A percentile compares a stretch with the other conserved stretches of the same genome.
Evolutionary conservation across 2,888 invertebrate genomes (phyloP).

Genomic region (Alloscopus bannaensis): DNA sequence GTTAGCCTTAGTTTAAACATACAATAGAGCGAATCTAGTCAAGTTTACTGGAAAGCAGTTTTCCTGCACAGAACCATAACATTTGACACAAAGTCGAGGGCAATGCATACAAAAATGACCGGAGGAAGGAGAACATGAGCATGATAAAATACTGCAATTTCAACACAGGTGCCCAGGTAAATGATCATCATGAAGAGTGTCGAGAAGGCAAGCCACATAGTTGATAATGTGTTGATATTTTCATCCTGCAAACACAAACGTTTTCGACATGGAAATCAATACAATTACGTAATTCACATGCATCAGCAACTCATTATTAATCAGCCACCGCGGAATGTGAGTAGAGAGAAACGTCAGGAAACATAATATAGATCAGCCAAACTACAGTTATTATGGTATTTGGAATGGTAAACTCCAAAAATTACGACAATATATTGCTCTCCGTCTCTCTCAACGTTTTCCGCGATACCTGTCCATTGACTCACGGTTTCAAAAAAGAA

Average conservation of each 20-base stretch:
- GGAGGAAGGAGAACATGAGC: conserved; percentile 39
- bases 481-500: conserved; percentile 51
- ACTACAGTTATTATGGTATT: too few species aligned
- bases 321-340: too few species aligned
- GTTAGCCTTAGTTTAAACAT: too few species aligned
- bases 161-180: conserved; percentile 47
- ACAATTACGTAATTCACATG: too few species aligned
- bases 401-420: too few species aligned
- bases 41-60: conserved; percentile 41
- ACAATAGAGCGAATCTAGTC: too few species aligned
- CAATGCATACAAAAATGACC: conserved; percentile 38
- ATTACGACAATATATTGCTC: too few species aligned
- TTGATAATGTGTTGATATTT: conserved; percentile 45
- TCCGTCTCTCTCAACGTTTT: neutral
- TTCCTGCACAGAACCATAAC: conserved; percentile 50
- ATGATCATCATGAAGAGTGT: conserved; percentile 53
- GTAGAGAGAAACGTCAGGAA: neutral
- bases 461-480: neutral
- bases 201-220: conserved; percentile 49
- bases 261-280: neutral
- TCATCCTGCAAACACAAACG: conserved; percentile 29
- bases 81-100: conserved; percentile 47
- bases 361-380: too few species aligned
- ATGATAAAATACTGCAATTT: conserved; percentile 43
- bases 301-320: too few species aligned